Evolutionary conservation across 2,113 vertebrate genomes (phyloP).

Genomic region (Halichoerus grypus): DNA sequence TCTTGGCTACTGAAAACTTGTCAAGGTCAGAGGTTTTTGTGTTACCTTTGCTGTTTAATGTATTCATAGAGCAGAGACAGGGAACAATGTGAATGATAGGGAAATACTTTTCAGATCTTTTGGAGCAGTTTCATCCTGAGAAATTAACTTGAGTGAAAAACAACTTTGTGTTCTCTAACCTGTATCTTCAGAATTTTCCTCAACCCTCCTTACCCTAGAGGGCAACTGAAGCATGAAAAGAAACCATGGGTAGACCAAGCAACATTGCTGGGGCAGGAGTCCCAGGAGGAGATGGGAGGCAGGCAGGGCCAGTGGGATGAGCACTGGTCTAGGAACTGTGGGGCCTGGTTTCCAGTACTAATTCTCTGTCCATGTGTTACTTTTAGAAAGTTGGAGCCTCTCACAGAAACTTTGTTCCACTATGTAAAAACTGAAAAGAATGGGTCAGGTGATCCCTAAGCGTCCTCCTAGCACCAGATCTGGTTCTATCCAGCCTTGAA

Average conservation of each 20-base stretch:
- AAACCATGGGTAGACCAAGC: neutral
- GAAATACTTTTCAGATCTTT: neutral
- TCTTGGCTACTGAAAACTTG: neutral
- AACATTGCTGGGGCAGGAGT: rapidly evolving
- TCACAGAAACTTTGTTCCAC: neutral
- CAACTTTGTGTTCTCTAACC: neutral
- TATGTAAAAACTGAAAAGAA: neutral
- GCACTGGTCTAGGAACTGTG: neutral
- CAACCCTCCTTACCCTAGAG: neutral
- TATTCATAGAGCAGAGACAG: neutral
- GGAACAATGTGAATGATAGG: neutral
- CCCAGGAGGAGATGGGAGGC: neutral
- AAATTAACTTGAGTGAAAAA: neutral
- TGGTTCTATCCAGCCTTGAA: neutral
- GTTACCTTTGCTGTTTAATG: neutral
- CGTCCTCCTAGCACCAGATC: neutral
- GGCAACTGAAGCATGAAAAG: neutral
- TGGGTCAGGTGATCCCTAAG: neutral
- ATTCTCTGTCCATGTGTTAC: neutral
- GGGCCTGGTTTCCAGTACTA: neutral
- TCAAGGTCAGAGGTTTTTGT: too few species aligned
- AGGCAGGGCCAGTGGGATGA: neutral
- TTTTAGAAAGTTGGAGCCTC: neutral
- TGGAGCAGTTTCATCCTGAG: neutral
- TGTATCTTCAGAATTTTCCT: neutral